Conservation (phyloP, 2,888 invertebrate species). For the Drosophila percnosoma region DNA sequence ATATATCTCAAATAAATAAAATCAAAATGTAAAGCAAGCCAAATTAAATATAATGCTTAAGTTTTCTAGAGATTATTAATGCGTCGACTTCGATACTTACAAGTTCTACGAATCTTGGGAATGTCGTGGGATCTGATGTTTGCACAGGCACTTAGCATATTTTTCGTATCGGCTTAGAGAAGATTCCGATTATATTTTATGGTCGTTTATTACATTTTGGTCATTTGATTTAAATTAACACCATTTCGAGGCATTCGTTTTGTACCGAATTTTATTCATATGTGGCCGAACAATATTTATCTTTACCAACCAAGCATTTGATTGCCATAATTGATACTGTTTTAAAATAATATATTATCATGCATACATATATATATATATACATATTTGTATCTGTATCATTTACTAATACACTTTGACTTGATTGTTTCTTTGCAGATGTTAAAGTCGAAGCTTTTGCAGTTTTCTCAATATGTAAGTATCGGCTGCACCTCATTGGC, state of each 20-base stretch:
- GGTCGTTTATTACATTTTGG: slow-evolving; percentile 78
- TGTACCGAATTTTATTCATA: slow-evolving; percentile 20
- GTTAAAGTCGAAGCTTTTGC: slow-evolving; percentile 20
- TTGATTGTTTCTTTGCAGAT: slow-evolving; percentile 37
- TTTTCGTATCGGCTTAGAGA: slow-evolving; percentile 62
- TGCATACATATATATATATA: background rate
- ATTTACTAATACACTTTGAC: background rate
- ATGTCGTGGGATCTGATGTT: slow-evolving; percentile 54
- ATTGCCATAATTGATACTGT: slow-evolving; percentile 30
- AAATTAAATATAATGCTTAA: background rate
- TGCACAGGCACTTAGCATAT: slow-evolving; percentile 57
- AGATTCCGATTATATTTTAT: slow-evolving; percentile 76
- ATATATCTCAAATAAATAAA: too few species aligned
- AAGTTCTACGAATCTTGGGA: slow-evolving; percentile 4
- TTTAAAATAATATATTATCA: background rate
- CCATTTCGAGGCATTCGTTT: slow-evolving; percentile 48
- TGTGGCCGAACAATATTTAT: slow-evolving; percentile 14
- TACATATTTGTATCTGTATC: background rate
- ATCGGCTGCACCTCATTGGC: slow-evolving; percentile 26
- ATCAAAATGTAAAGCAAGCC: background rate
- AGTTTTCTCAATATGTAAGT: slow-evolving; percentile 51
- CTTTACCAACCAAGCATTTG: slow-evolving; percentile 14
- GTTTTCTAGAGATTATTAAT: background rate
- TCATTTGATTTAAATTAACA: slow-evolving; percentile 79
- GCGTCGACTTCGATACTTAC: slow-evolving; percentile 1